Evolutionary conservation across 2,888 invertebrate genomes (phyloP), one percentile per base, ranked within the genome.

Genomic region (Steromphala cineraria): DNA sequence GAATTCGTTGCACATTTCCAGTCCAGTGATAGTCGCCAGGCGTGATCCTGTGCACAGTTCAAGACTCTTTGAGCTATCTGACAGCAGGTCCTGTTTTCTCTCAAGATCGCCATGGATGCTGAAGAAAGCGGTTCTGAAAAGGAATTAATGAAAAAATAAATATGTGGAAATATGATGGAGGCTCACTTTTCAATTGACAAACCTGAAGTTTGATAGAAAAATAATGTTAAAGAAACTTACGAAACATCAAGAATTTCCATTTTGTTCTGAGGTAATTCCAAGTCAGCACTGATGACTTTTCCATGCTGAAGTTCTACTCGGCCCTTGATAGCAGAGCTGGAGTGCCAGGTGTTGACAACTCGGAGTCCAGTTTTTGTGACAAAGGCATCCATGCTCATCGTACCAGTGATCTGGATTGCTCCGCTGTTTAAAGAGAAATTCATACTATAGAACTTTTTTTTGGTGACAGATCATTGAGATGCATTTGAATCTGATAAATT

Each of bases 351-450:
- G 84, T 96, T 96, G 90, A 96, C 96, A 13, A 98, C 95, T 88
- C 97, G 96, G n/a, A 98, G 95, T 8, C 97, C 98, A 10, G 97
- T 96, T 2, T 95, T 95, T n/a, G 96, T 96, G 78, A 96, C 95
- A 80, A 96, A 96, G 0, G 97, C 96, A 88, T 97, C 96, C 0
- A 98, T 96, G 56, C 96, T 95, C 97, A 99, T 97, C 0, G 96
- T 96, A 0, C 97, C 97, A 13, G 96, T 96, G 80, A 98, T 94
- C 92, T 97, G 97, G 0, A 98, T 94, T 10, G 98, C 96, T 79
- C 97, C 96, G 89, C 98, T 98, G 91, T 15, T 85, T 80, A 56
- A 75, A 81, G 5, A 80, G 40, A 67, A 67, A 77, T 15, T 46
- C 46, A 46, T 8, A 1, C 10, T 46, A 1, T 46, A 13, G 7